Evolutionary conservation across 2,888 invertebrate species (phyloP).

Genomic region (Incurvaria masculella): DNA sequence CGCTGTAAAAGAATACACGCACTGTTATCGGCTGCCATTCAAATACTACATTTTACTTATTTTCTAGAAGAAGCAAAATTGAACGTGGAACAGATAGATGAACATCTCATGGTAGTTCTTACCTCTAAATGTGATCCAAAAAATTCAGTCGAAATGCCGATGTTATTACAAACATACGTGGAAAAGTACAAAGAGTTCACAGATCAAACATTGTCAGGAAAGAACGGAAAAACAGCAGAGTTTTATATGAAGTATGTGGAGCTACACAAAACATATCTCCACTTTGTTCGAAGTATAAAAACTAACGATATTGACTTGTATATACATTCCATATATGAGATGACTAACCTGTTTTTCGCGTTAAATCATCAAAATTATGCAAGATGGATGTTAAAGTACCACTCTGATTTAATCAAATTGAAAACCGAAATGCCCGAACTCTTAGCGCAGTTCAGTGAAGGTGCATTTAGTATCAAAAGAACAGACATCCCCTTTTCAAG

Average conservation of each 20-base stretch:
- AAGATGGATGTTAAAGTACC: too few relatives aligned
- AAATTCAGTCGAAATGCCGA: not conserved
- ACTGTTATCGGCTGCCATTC: slow-evolving; percentile 18
- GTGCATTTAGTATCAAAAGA: slow-evolving; percentile 19
- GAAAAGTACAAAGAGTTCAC: not conserved
- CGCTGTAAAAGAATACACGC: slow-evolving; percentile 26
- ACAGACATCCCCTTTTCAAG: slow-evolving; percentile 13
- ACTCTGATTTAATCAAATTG: too few relatives aligned
- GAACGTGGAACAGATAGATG: not conserved
- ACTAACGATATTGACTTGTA: not conserved
- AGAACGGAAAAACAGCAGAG: slow-evolving; percentile 1
- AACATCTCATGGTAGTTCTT: not conserved
- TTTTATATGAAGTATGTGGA: slow-evolving; percentile 1
- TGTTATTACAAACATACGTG: not conserved
- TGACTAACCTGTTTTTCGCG: not conserved
- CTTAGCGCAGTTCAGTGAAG: slow-evolving; percentile 14
- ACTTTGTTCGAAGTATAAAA: not conserved
- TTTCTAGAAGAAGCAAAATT: slow-evolving; percentile 14
- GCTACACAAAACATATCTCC: not conserved
- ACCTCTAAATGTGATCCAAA: not conserved
- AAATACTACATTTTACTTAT: slow-evolving; percentile 22
- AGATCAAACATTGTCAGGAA: not conserved
- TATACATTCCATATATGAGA: not conserved
- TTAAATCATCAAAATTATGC: slow-evolving; percentile 3
- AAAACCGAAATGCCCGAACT: not conserved